phyloP scores from a whole-genome alignment of 2,797 vertebrate species.

The Silurus lanzhouensis region DNA sequence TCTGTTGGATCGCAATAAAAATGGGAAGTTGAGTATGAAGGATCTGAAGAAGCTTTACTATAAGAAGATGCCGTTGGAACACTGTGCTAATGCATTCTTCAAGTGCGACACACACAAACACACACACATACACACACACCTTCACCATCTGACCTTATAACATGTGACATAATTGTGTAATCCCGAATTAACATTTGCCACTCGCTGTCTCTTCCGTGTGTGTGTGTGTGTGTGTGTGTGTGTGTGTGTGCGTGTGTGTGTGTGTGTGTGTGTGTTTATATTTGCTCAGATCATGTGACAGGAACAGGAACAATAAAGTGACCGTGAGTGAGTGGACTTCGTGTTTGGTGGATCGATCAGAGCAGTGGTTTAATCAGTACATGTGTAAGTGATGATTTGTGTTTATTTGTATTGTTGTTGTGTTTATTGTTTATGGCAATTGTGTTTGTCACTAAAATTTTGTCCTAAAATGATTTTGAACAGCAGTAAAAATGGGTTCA shows the following conservation, averaged over 20 bases:
- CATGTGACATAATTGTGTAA: not conserved
- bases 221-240: slow-evolving; percentile 35
- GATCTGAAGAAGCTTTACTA: slow-evolving; percentile 71
- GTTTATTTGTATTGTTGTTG: not conserved
- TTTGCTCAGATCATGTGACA: slow-evolving; percentile 72
- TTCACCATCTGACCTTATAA: slow-evolving; percentile 23
- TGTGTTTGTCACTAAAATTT: not conserved
- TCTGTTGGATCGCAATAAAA: slow-evolving; percentile 67
- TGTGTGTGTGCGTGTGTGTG: slow-evolving; percentile 38
- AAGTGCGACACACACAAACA: slow-evolving; percentile 42
- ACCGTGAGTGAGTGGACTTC: slow-evolving; percentile 75
- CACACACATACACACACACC: slow-evolving; percentile 14
- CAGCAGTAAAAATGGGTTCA: slow-evolving; percentile 66
- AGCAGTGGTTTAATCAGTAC: slow-evolving; percentile 70
- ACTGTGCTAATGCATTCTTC: slow-evolving; percentile 64
- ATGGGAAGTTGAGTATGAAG: slow-evolving; percentile 65
- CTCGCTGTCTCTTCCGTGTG: slow-evolving; percentile 12
- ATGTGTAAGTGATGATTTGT: slow-evolving; percentile 65
- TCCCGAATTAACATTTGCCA: not conserved
- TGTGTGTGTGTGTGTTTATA: not conserved
- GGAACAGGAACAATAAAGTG: slow-evolving; percentile 74
- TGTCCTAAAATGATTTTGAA: slow-evolving; percentile 28
- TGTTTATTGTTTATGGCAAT: slow-evolving; percentile 5
- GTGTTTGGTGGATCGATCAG: slow-evolving; percentile 72
- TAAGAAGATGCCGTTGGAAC: slow-evolving; percentile 69